Percentiles rank a stretch among this genome's conserved stretches.
Conservation (phyloP, 2,888 invertebrate species). For the Electrophaes corylata region DNA sequence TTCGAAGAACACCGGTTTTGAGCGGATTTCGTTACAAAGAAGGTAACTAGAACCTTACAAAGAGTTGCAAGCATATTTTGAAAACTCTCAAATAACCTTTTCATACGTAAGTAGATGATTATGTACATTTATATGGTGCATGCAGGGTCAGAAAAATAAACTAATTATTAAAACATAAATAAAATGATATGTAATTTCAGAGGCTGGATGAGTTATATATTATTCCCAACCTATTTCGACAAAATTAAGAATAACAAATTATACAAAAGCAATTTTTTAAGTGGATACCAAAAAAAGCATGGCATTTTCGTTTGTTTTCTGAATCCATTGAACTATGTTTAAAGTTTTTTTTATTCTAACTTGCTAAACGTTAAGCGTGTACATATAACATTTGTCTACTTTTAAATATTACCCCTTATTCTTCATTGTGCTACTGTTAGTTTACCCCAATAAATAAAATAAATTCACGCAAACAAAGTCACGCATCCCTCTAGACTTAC, state of each 20-base stretch:
- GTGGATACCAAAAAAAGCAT: no score
- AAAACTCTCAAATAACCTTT: not conserved
- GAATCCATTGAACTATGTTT: no score
- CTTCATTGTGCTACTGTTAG: no score
- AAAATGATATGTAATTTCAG: conserved; percentile 5
- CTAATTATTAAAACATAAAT: conserved; percentile 1
- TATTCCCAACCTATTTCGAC: not conserved
- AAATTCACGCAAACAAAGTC: no score
- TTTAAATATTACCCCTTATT: no score
- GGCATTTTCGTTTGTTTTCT: no score
- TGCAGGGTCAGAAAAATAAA: conserved; percentile 9
- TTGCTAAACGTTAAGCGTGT: no score
- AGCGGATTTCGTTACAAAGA: conserved; percentile 21
- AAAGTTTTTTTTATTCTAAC: no score
- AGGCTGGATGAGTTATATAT: conserved; percentile 7
- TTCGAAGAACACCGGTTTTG: conserved; percentile 19
- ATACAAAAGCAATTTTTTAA: no score
- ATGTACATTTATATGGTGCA: conserved; percentile 12
- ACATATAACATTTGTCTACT: no score
- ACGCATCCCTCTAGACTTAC: no score
- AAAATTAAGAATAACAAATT: not conserved
- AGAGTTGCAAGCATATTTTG: not conserved
- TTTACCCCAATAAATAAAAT: no score
- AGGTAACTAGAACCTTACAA: not conserved
- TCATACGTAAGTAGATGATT: not conserved